phyloP scores from a whole-genome alignment of 2,797 vertebrate species.

The Zenarchopterus dispar region DNA sequence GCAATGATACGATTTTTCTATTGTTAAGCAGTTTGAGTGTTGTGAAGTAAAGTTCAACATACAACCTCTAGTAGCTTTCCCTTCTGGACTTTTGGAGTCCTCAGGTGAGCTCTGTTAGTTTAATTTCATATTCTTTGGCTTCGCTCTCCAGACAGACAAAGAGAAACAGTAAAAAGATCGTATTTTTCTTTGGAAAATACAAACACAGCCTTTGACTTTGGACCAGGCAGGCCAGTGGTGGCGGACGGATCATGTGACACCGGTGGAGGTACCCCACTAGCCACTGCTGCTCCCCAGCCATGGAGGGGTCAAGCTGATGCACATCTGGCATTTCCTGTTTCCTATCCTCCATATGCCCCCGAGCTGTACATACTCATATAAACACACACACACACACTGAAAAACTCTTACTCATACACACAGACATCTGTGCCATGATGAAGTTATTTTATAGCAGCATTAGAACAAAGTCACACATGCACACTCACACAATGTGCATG shows the following conservation, averaged over 20 bases:
- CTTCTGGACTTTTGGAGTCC: conserved; percentile 1
- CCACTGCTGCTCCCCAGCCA: conserved; percentile 45
- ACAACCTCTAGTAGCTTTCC: conserved; percentile 28
- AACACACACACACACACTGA: conserved; percentile 23
- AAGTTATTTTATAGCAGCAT: conserved; percentile 42
- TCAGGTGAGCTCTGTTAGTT: conserved; percentile 10
- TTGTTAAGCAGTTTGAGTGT: conserved; percentile 18
- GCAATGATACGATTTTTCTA: conserved; percentile 1
- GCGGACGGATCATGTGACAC: conserved; percentile 36
- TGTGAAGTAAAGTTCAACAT: conserved; percentile 27
- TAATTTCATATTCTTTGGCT: conserved; percentile 30
- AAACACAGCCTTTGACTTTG: conserved; percentile 39
- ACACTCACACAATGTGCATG: conserved; percentile 14
- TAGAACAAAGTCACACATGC: conserved; percentile 16
- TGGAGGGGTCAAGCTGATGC: conserved; percentile 75
- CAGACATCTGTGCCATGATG: conserved; percentile 44
- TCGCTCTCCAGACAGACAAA: conserved; percentile 11
- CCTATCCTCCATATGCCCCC: conserved; percentile 65
- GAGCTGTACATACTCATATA: conserved; percentile 39
- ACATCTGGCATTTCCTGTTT: conserved; percentile 82
- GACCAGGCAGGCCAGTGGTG: conserved; percentile 7
- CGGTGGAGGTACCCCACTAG: conserved; percentile 48
- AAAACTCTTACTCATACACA: conserved; percentile 1
- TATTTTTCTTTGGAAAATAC: conserved; percentile 51
- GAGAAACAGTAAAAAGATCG: conserved; percentile 8